Base-by-base conservation (phyloP, 1,140 invertebrate species). In the Bombus confusus region DNA sequence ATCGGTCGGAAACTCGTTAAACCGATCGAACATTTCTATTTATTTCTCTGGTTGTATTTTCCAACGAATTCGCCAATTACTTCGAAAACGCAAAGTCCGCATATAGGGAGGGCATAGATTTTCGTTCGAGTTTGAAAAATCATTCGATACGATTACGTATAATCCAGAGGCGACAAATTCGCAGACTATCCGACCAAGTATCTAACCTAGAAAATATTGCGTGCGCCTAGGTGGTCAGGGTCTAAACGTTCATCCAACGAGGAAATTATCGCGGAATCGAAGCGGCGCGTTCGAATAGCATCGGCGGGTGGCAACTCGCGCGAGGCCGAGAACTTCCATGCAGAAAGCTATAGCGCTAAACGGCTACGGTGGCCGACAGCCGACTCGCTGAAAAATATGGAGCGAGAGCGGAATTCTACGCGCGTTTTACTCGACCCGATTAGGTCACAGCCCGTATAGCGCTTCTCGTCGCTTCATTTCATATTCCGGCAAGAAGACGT, bases 371-470 rank as follows among this genome's bases (percentile, higher is more conserved):
- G 88, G 87, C 89, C 91, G 91, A 92, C 91, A 92, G 88, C 88
- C 85, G 91, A 79, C 83, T 89, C 77, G 80, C 66, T 34, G 81
- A 75, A 75, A 89, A 90, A 86, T 90, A 90, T 86, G n/a, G 73
- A 72, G n/a, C 75, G 71, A 73, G 80, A 83, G 86, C 83, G 85
- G 64, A 88, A 91, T 91, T 90, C 91, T 85, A 88, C 88, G 83
- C 91, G 90, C 93, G 92, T 94, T 92, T 87, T 90, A 91, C 93
- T 93, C 90, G 92, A 85, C 92, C 93, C 93, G 93, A 93, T 93
- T 93, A 91, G 90, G 92, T 91, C 86, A 62, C 75, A 89, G 89
- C 83, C 81, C 86, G 87, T 91, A 88, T 41, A 62, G 89, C 91
- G 91, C 90, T 43, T 88, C 31, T 69, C 37, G 41, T 52, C 87